These are phyloP conservation scores for Cryptocephalus moraei DNA, from an alignment of 2,888 invertebrate genomes.

Conservation along the genomic window DNA sequence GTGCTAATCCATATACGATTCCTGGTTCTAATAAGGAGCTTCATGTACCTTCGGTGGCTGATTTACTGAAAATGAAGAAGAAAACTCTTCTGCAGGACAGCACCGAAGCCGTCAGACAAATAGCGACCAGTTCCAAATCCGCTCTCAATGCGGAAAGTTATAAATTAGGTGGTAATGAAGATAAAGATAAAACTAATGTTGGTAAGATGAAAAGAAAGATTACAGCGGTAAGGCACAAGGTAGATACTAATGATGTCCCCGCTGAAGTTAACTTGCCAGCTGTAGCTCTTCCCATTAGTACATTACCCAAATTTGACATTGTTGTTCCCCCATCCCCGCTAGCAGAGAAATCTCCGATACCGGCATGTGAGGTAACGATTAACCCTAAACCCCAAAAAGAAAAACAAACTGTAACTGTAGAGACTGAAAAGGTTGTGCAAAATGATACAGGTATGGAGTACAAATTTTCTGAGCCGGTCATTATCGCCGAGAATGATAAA, in stretches of 20 bases:
- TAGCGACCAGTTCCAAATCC: constrained; percentile 46
- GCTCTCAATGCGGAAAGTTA: constrained; percentile 26
- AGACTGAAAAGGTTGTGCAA: constrained; percentile 11
- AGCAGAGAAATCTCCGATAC: constrained; percentile 5
- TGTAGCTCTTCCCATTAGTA: constrained; percentile 45
- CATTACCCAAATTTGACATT: constrained; percentile 47
- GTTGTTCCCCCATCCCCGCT: constrained; percentile 31
- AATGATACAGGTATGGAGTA: constrained; percentile 22
- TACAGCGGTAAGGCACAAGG: constrained; percentile 23
- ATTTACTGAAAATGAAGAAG: constrained; percentile 50
- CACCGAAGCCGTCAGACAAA: constrained; percentile 51
- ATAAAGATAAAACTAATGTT: constrained; percentile 30
- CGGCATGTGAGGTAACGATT: background rate
- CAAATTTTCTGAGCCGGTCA: constrained; percentile 43
- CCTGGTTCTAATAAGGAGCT: constrained; percentile 37
- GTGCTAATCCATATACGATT: constrained; percentile 28
- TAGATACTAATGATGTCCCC: constrained; percentile 31
- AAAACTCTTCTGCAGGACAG: constrained; percentile 48
- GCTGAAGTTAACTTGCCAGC: constrained; percentile 43
- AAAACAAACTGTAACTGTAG: constrained; percentile 5
- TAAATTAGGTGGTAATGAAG: constrained; percentile 19
- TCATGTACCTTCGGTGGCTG: constrained; percentile 53
- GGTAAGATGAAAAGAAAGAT: constrained; percentile 39
- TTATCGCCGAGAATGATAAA: constrained; percentile 35
- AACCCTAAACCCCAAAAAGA: constrained; percentile 2